phyloP scores from a whole-genome alignment of 2,888 invertebrate genomes.

The Fissipunctia ypsillon region DNA sequence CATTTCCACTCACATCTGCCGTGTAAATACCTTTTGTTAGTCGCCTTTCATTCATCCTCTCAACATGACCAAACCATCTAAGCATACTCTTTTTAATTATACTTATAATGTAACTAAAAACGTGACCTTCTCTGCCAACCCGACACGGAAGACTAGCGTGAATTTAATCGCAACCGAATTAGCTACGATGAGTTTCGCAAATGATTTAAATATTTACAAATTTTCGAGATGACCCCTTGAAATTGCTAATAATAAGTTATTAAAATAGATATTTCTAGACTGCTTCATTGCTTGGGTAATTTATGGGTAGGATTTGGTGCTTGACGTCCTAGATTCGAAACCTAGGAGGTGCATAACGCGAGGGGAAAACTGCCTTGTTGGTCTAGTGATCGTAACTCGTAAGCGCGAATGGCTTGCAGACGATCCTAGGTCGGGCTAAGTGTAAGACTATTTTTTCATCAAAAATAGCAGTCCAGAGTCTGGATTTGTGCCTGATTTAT shows the following conservation, averaged over 20 bases:
- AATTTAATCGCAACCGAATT: slow-evolving; percentile 38
- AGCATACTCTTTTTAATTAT: too few species aligned
- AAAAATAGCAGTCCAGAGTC: too few species aligned
- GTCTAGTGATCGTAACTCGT: not conserved
- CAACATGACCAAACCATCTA: too few species aligned
- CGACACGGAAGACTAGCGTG: slow-evolving; percentile 12
- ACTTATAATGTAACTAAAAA: too few species aligned
- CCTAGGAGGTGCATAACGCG: too few species aligned
- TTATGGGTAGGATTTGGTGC: not conserved
- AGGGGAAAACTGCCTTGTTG: not conserved
- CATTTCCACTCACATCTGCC: too few species aligned
- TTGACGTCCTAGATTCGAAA: not conserved
- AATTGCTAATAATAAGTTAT: slow-evolving; percentile 3
- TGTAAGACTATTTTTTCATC: too few species aligned
- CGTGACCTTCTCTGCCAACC: not conserved
- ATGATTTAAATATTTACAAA: slow-evolving; percentile 49
- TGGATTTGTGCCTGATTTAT: too few species aligned
- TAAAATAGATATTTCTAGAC: slow-evolving; percentile 9
- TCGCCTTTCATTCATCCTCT: too few species aligned
- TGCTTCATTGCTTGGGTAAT: not conserved
- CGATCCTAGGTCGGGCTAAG: not conserved
- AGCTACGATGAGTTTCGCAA: slow-evolving; percentile 19
- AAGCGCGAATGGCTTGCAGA: not conserved
- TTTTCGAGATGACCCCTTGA: slow-evolving; percentile 23
- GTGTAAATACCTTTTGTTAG: too few species aligned